A percentile compares a stretch with the other conserved stretches of the same genome.
phyloP scores from a whole-genome alignment of 1,140 invertebrate genomes.

The Atta cephalotes region DNA sequence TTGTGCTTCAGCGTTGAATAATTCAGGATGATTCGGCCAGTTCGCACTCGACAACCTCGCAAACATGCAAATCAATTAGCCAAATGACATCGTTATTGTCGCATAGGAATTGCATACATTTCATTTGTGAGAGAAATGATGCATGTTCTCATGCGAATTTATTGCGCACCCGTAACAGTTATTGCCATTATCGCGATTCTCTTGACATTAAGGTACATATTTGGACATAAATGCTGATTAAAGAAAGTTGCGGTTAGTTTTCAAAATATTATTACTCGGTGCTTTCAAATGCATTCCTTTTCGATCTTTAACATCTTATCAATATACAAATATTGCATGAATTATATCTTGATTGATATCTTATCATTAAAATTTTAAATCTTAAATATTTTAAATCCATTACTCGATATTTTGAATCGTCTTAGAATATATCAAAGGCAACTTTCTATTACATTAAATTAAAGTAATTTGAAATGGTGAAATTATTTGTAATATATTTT shows the following conservation, averaged over 20 bases:
- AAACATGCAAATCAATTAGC: conserved; percentile 11
- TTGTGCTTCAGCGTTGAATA: background rate
- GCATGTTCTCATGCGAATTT: background rate
- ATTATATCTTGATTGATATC: background rate
- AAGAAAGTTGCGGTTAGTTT: background rate
- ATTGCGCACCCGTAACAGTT: conserved; percentile 16
- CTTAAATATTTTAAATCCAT: background rate
- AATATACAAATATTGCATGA: background rate
- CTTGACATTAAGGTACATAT: background rate
- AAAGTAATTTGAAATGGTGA: background rate
- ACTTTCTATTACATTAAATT: background rate
- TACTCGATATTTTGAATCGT: background rate
- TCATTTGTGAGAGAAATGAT: background rate
- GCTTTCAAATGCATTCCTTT: background rate
- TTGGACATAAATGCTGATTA: conserved; percentile 10
- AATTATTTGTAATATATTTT: background rate
- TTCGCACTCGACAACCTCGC: background rate
- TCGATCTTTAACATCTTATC: background rate
- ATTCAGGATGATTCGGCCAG: background rate
- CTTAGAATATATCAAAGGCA: background rate
- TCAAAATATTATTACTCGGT: conserved; percentile 2
- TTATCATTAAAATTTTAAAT: background rate
- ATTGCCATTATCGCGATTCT: background rate
- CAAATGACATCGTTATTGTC: background rate
- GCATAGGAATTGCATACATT: background rate